Evolutionary conservation across 2,797 vertebrate species (phyloP).

Genomic region (Acrossocheilus wenchowensis): DNA sequence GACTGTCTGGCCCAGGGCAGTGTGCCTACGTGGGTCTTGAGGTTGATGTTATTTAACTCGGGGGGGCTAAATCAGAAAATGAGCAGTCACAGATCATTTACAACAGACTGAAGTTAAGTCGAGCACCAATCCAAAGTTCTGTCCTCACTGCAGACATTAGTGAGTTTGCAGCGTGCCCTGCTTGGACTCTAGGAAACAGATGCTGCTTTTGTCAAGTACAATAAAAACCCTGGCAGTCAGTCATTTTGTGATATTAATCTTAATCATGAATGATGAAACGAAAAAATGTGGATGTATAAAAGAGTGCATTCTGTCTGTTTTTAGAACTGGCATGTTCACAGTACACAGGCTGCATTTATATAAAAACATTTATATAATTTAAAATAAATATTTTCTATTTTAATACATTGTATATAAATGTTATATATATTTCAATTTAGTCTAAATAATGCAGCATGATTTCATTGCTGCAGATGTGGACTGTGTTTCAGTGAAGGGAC

Average conservation of each 20-base stretch:
- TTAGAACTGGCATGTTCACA: not conserved
- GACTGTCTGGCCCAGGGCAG: slow-evolving; percentile 22
- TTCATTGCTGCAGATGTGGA: not conserved
- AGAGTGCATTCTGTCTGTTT: not conserved
- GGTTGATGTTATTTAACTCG: slow-evolving; percentile 14
- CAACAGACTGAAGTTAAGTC: not conserved
- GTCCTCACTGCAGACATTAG: slow-evolving; percentile 31
- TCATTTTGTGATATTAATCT: not conserved
- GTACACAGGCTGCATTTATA: not conserved
- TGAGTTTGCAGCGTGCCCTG: slow-evolving; percentile 11
- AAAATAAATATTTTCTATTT: not conserved
- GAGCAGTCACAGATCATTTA: slow-evolving; percentile 45
- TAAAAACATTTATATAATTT: not conserved
- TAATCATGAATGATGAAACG: not conserved
- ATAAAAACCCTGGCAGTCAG: slow-evolving; percentile 24
- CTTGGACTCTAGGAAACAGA: slow-evolving; percentile 40
- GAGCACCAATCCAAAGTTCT: slow-evolving; percentile 24
- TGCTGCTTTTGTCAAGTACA: slow-evolving; percentile 33
- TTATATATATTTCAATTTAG: not conserved
- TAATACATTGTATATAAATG: not conserved
- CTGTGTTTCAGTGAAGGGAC: slow-evolving; percentile 6
- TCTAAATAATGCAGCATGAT: not conserved
- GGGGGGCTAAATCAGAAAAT: slow-evolving; percentile 29
- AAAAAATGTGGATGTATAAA: not conserved
- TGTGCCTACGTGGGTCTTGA: not conserved